Percentiles rank a stretch among this genome's conserved stretches.
Conservation (phyloP, 2,113 vertebrate species). For the Alethe castanea region DNA sequence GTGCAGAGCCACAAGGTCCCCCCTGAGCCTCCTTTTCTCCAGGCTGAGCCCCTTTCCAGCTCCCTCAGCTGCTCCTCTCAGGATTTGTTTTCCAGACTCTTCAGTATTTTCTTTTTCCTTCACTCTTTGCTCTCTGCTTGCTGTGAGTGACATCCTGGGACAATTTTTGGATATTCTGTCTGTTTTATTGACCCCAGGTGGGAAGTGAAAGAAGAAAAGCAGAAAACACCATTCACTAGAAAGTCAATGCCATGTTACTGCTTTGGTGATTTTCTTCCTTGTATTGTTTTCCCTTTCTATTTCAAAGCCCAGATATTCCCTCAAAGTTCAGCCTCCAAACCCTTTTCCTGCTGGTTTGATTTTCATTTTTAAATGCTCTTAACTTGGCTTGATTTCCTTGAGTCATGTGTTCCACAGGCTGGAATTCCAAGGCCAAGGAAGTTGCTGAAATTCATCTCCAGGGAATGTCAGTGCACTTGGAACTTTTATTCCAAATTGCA, state of each 20-base stretch:
- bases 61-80: background rate
- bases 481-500: background rate
- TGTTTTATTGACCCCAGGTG: background rate
- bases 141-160: background rate
- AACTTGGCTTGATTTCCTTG: background rate
- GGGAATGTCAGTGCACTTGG: background rate
- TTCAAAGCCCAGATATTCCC: background rate
- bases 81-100: background rate
- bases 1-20: background rate
- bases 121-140: background rate
- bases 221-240: background rate
- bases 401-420: background rate
- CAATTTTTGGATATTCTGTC: background rate
- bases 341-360: background rate
- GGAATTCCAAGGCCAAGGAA: background rate
- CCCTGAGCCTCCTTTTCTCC: background rate
- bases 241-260: background rate
- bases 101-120: background rate
- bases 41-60: background rate
- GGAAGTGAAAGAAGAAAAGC: background rate
- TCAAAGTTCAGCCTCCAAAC: background rate
- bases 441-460: background rate
- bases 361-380: background rate
- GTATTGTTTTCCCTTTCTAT: background rate
- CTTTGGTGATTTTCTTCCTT: background rate